Conservation (phyloP, 2,113 vertebrate species). For the Oenanthe oenanthe region DNA sequence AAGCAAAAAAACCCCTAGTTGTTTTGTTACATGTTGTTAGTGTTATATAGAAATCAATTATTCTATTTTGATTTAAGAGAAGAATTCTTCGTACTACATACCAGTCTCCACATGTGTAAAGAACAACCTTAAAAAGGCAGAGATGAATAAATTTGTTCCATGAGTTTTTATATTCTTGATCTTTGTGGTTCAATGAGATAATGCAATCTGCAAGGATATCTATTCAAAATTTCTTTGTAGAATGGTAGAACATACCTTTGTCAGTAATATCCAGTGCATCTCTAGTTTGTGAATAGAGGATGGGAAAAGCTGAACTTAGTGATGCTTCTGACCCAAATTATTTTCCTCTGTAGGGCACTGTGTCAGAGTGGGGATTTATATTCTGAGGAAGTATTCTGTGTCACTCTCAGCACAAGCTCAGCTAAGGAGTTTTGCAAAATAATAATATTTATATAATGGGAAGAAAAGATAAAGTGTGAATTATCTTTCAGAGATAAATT, state of each 20-base stretch:
- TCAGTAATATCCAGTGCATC: background rate
- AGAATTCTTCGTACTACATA: background rate
- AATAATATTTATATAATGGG: background rate
- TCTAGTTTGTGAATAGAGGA: background rate
- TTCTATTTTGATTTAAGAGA: background rate
- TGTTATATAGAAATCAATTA: background rate
- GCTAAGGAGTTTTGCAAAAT: background rate
- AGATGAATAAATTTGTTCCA: background rate
- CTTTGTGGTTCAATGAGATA: background rate
- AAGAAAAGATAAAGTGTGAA: background rate
- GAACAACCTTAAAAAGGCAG: background rate
- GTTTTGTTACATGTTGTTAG: background rate
- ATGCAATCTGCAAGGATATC: background rate
- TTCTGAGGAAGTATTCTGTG: background rate
- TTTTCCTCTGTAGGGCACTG: background rate
- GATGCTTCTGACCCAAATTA: background rate
- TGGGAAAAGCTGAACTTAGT: background rate
- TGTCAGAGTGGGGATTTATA: background rate
- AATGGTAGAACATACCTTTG: background rate
- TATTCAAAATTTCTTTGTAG: background rate
- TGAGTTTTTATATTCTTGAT: background rate
- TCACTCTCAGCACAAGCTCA: background rate
- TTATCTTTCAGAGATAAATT: background rate
- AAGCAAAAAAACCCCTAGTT: background rate
- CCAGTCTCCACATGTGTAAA: background rate